These are phyloP conservation scores for Ladona fulva DNA, from an alignment of 1,140 invertebrate genomes.

Conservation along the genomic window DNA sequence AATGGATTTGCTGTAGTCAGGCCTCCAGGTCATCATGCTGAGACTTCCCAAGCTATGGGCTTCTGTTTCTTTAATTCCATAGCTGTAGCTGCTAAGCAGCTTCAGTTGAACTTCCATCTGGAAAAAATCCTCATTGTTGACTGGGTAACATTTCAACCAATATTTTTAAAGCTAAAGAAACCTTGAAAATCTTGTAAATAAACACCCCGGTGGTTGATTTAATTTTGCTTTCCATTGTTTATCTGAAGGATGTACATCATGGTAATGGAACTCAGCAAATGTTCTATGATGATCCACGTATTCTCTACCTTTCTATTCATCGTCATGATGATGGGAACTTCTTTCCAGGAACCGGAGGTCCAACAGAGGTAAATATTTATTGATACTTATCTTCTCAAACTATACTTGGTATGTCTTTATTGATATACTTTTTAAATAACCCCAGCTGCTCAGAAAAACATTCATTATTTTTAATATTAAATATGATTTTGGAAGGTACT, in stretches of 20 bases:
- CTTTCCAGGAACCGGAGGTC: constrained; percentile 94
- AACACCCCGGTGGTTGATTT: background rate
- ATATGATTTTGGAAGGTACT: no score
- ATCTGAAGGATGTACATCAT: constrained; percentile 89
- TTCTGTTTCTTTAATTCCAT: constrained; percentile 99
- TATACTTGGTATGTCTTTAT: no score
- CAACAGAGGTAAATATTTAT: constrained; percentile 57
- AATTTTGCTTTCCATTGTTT: constrained; percentile 20
- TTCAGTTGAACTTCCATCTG: constrained; percentile 74
- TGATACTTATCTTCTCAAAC: no score
- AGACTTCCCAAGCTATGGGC: constrained; percentile 94
- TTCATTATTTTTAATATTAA: no score
- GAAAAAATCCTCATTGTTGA: constrained; percentile 92
- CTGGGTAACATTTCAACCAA: constrained; percentile 56
- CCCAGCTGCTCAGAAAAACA: no score
- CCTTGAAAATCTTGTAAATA: background rate
- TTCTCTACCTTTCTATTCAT: constrained; percentile 95
- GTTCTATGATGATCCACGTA: constrained; percentile 91
- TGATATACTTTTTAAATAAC: no score
- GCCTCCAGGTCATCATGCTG: constrained; percentile 97
- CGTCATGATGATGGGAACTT: constrained; percentile 99
- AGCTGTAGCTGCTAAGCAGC: constrained; percentile 87
- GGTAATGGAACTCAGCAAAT: constrained; percentile 98
- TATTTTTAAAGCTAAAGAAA: constrained; percentile 7
- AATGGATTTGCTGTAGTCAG: constrained; percentile 97